These are phyloP conservation scores for Odocoileus virginianus DNA, from an alignment of 2,113 vertebrate genomes.

Conservation along the genomic window DNA sequence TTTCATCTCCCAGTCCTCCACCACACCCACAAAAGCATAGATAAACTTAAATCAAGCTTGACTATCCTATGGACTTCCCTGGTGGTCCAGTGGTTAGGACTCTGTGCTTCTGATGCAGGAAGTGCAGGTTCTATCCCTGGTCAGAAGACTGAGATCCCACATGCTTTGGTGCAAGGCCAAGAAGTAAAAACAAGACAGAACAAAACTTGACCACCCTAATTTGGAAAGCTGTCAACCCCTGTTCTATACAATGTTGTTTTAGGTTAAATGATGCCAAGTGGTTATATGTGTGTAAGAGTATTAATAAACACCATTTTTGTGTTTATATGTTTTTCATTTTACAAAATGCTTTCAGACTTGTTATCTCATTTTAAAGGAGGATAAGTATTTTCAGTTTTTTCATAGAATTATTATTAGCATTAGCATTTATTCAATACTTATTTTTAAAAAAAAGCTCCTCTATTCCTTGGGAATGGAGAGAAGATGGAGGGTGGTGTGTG, in stretches of 20 bases:
- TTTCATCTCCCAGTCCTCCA: accelerated
- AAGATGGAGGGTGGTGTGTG: background rate
- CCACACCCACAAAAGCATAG: background rate
- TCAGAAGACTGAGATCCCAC: background rate
- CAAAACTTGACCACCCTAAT: background rate
- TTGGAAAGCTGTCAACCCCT: background rate
- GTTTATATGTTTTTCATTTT: background rate
- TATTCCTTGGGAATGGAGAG: background rate
- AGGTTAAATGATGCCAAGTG: background rate
- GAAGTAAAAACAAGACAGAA: background rate
- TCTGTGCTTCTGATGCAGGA: background rate
- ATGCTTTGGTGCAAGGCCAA: background rate
- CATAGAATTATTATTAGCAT: background rate
- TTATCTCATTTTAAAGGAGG: background rate
- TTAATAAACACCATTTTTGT: background rate
- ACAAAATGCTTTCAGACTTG: background rate
- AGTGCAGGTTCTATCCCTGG: background rate
- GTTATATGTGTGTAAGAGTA: background rate
- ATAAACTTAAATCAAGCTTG: background rate
- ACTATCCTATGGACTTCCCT: background rate
- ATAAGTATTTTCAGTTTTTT: background rate
- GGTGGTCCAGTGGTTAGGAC: background rate
- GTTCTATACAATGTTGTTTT: background rate
- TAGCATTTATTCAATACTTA: background rate
- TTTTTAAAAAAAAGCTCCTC: background rate